These are phyloP conservation scores for Pseudomyrmex dendroicus DNA, from an alignment of 1,140 invertebrate genomes.

Conservation along the genomic window DNA sequence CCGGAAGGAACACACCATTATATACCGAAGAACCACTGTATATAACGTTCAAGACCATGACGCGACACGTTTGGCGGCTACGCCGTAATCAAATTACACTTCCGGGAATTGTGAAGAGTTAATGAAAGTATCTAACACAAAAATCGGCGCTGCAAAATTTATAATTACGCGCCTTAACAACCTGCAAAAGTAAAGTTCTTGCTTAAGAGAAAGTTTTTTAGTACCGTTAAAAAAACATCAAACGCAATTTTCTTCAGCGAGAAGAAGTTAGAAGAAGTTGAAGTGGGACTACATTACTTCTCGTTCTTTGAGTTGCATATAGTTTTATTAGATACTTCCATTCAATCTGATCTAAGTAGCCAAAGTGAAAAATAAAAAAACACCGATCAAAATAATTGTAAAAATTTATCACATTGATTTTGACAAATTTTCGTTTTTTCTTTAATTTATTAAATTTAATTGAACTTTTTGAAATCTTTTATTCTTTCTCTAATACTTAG, in stretches of 20 bases:
- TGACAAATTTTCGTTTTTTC: background rate
- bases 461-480: too few species aligned
- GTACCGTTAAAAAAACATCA: background rate
- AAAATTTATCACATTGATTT: background rate
- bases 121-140: slow-evolving; percentile 37
- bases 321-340: slow-evolving; percentile 14
- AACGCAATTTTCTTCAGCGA: background rate
- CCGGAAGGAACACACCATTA: background rate
- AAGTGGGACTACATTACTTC: slow-evolving; percentile 7
- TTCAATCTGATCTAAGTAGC: slow-evolving; percentile 21
- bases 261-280: background rate
- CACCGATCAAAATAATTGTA: background rate
- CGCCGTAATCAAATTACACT: slow-evolving; percentile 34
- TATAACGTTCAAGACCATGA: slow-evolving; percentile 14
- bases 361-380: background rate
- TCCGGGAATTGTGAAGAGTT: slow-evolving; percentile 18
- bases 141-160: slow-evolving; percentile 2
- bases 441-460: too few species aligned
- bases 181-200: background rate
- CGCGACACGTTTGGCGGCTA: slow-evolving; percentile 35
- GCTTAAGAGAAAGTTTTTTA: background rate
- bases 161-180: background rate
- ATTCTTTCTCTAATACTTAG: slow-evolving; percentile 1
- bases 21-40: slow-evolving; percentile 11
- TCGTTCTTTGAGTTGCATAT: background rate